Conservation (phyloP, 2,797 vertebrate genomes). For the Vultur gryphus region DNA sequence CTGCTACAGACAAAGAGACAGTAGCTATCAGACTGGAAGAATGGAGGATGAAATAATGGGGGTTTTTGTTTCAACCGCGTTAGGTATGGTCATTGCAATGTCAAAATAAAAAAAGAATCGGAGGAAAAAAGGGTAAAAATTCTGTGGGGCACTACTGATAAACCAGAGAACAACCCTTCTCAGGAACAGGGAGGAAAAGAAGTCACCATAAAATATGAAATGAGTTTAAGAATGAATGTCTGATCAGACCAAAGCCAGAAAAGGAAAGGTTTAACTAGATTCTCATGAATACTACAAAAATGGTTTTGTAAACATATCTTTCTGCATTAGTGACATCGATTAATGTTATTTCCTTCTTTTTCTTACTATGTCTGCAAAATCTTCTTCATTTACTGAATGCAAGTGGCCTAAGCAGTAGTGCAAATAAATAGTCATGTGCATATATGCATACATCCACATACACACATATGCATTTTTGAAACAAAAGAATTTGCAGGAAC, state of each 20-base stretch:
- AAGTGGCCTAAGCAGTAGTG: neutral
- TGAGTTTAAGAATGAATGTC: neutral
- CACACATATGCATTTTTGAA: neutral
- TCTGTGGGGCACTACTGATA: neutral
- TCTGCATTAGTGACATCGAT: neutral
- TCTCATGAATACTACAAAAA: neutral
- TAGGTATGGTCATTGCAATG: neutral
- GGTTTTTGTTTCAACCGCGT: neutral
- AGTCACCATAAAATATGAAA: neutral
- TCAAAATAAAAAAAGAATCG: neutral
- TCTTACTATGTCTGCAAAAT: neutral
- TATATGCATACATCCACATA: neutral
- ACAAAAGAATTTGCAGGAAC: neutral
- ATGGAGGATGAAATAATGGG: neutral
- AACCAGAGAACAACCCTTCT: neutral
- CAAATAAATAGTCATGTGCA: neutral
- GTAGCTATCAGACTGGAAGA: neutral
- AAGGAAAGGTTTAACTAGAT: neutral
- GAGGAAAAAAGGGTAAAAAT: neutral
- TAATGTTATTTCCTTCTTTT: neutral
- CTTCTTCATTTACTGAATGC: neutral
- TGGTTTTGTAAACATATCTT: neutral
- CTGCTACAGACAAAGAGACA: neutral
- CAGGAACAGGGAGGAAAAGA: neutral
- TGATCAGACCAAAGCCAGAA: neutral